Conservation (phyloP, 2,113 vertebrate genomes). For the Ginglymostoma cirratum region DNA sequence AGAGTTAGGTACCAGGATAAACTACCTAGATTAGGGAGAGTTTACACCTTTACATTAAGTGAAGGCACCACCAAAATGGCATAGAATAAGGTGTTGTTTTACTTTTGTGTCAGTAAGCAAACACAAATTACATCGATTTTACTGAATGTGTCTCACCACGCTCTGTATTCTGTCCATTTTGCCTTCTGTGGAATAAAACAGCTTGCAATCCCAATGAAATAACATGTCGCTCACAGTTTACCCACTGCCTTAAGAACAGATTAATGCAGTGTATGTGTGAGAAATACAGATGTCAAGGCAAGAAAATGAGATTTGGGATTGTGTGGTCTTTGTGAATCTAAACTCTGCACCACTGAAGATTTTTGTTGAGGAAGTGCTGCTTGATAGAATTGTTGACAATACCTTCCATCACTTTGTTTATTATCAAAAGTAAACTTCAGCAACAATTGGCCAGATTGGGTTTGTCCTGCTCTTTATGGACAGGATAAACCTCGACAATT, state of each 20-base stretch:
- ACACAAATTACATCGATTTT: not conserved
- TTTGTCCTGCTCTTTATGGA: too few species aligned
- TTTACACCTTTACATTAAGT: not conserved
- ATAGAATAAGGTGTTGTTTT: not conserved
- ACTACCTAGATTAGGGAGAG: not conserved
- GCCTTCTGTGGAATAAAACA: constrained; percentile 1
- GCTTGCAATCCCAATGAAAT: not conserved
- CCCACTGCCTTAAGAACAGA: not conserved
- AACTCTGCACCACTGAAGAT: too few species aligned
- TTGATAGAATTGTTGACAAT: too few species aligned
- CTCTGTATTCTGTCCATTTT: not conserved
- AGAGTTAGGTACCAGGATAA: not conserved
- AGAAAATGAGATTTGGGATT: not conserved
- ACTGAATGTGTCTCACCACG: not conserved
- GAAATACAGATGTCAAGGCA: not conserved
- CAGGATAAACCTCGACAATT: too few species aligned
- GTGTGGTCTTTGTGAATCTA: too few species aligned
- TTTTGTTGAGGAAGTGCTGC: too few species aligned
- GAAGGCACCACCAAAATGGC: not conserved
- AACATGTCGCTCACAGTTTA: not conserved
- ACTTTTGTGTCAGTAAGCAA: not conserved
- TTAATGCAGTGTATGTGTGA: not conserved
- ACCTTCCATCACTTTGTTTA: too few species aligned
- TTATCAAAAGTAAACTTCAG: too few species aligned
- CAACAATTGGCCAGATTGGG: too few species aligned